Percentiles rank a stretch among this genome's conserved stretches.
Evolutionary conservation across 2,113 vertebrate species (phyloP).

Genomic region (Galeopterus variegatus): DNA sequence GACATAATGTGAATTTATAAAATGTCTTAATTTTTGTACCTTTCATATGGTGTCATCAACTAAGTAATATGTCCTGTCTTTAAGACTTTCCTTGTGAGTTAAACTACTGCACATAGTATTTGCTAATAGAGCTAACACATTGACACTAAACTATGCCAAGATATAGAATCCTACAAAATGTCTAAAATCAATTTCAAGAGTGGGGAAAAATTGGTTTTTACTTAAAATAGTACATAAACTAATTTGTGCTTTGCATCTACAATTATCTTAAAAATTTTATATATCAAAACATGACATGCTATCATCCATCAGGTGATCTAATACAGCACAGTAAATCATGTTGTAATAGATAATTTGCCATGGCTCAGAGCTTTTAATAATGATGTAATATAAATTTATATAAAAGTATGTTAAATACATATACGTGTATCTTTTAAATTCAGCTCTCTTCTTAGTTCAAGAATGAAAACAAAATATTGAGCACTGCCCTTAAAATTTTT

Average conservation of each 20-base stretch:
- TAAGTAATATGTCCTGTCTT: not conserved
- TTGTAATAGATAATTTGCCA: conserved; percentile 49
- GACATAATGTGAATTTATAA: conserved; percentile 11
- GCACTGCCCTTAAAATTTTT: not conserved
- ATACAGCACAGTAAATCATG: conserved; percentile 64
- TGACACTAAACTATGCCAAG: not conserved
- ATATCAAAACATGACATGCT: conserved; percentile 46
- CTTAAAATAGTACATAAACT: not conserved
- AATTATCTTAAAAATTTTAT: conserved; percentile 67
- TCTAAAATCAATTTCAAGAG: not conserved
- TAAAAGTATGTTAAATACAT: conserved; percentile 47
- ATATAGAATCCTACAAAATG: not conserved
- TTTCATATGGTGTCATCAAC: not conserved
- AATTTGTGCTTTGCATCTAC: conserved; percentile 34
- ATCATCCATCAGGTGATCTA: conserved; percentile 57
- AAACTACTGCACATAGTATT: not conserved
- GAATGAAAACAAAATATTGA: conserved; percentile 54
- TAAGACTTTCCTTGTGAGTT: not conserved
- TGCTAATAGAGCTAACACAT: not conserved
- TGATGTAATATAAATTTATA: conserved; percentile 47
- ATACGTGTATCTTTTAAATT: not conserved
- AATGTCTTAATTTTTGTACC: not conserved
- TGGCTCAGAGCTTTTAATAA: conserved; percentile 58
- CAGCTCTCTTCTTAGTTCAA: not conserved
- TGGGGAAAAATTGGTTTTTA: not conserved